A percentile compares a stretch with the other conserved stretches of the same genome.
Evolutionary conservation across 2,888 invertebrate genomes (phyloP).

Genomic region (Zygogramma bicolorata): DNA sequence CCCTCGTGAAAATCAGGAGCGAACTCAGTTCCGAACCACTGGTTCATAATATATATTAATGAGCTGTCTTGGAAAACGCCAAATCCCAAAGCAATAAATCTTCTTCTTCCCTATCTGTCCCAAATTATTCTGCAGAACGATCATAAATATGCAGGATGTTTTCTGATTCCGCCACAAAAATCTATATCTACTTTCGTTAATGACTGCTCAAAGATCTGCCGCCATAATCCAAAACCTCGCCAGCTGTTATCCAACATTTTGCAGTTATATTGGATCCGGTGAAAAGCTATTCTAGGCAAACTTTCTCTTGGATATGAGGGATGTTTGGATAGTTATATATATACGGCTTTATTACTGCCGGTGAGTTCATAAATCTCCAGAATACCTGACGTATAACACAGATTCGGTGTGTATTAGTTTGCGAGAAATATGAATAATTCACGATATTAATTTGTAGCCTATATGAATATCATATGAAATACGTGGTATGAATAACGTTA

Average conservation of each 20-base stretch:
- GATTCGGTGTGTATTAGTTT: background rate
- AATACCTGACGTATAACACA: conserved; percentile 1
- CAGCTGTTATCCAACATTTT: background rate
- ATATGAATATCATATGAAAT: background rate
- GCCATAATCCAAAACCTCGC: background rate
- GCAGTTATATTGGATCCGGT: background rate
- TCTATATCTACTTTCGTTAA: background rate
- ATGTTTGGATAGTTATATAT: background rate
- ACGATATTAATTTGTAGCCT: background rate
- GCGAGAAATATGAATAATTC: background rate
- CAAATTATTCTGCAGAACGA: background rate
- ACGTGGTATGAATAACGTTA: background rate
- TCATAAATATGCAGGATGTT: background rate
- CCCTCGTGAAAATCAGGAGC: too few species aligned
- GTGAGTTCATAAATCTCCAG: background rate
- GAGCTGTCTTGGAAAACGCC: too few species aligned
- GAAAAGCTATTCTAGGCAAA: background rate
- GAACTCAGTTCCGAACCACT: too few species aligned
- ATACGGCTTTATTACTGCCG: background rate
- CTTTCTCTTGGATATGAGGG: background rate
- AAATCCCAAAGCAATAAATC: background rate
- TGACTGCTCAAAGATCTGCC: background rate
- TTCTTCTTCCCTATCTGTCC: background rate
- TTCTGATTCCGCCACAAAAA: background rate
- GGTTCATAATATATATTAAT: too few species aligned